phyloP scores from a whole-genome alignment of 2,888 invertebrate species.

The Cheiracanthium punctorium region DNA sequence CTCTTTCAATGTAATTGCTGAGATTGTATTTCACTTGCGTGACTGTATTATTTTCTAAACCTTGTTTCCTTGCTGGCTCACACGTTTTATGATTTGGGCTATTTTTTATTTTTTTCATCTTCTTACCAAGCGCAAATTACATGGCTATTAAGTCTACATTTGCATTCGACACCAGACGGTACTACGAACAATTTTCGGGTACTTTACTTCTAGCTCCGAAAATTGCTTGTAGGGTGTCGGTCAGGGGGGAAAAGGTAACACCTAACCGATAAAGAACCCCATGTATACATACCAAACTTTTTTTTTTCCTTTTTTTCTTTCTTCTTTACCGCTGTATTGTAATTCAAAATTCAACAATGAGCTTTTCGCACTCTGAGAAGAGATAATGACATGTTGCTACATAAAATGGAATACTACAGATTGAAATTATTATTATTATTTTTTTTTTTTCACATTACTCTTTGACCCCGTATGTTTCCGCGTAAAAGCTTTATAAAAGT shows the following conservation, averaged over 20 bases:
- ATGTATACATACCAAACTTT: not conserved
- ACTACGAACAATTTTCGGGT: not conserved
- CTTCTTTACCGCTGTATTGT: not conserved
- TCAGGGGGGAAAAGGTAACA: not conserved
- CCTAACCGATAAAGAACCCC: not conserved
- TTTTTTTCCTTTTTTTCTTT: not conserved
- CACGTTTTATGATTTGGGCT: not conserved
- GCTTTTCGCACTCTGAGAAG: not conserved
- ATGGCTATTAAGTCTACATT: slow-evolving; percentile 39
- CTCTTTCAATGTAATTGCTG: not conserved
- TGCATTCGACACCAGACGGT: slow-evolving; percentile 16
- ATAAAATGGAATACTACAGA: not conserved
- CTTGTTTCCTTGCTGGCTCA: not conserved
- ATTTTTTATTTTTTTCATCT: not conserved
- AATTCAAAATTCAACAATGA: not conserved
- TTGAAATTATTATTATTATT: not conserved
- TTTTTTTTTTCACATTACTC: no score
- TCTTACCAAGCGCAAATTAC: slow-evolving; percentile 26
- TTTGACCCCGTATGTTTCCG: no score
- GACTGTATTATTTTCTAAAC: not conserved
- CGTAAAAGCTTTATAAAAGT: no score
- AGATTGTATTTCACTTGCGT: not conserved
- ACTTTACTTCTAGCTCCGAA: not conserved
- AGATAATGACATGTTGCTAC: not conserved
- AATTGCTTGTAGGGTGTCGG: not conserved